Evolutionary conservation across 2,113 vertebrate species (phyloP).

Genomic region (Oncorhynchus gorbuscha): DNA sequence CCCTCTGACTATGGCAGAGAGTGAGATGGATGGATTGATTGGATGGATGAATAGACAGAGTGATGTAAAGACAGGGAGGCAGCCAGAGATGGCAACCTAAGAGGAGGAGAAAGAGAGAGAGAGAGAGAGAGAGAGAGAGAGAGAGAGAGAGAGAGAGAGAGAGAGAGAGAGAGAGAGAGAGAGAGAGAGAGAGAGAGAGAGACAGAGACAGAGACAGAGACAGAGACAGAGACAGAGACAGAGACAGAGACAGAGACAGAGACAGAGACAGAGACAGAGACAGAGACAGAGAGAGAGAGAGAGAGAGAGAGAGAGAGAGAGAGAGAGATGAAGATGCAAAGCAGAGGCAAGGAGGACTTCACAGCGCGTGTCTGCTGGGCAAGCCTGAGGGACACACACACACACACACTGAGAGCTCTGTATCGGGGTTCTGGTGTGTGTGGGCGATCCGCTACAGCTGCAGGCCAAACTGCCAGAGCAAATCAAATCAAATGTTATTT

Average conservation of each 20-base stretch:
- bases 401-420: slow-evolving; percentile 29
- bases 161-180: slow-evolving; percentile 1
- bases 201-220: slow-evolving; percentile 5
- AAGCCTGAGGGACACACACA: slow-evolving; percentile 50
- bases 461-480: slow-evolving; percentile 42
- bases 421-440: slow-evolving; percentile 43
- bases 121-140: neutral
- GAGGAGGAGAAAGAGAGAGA: slow-evolving; percentile 23
- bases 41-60: slow-evolving; percentile 38
- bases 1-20: slow-evolving; percentile 35
- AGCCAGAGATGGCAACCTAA: slow-evolving; percentile 32
- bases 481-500: too few species aligned
- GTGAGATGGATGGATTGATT: slow-evolving; percentile 48
- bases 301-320: neutral
- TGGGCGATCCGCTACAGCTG: slow-evolving; percentile 56
- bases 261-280: slow-evolving; percentile 17
- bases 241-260: slow-evolving; percentile 11
- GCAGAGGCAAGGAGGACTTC: slow-evolving; percentile 53
- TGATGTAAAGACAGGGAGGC: slow-evolving; percentile 39
- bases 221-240: slow-evolving; percentile 15
- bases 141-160: slow-evolving; percentile 3
- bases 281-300: slow-evolving; percentile 21
- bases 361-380: slow-evolving; percentile 62
- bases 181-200: slow-evolving; percentile 4
- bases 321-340: neutral